Base-by-base conservation (phyloP, 1,140 invertebrate genomes). In the Rhizoglyphus robini region DNA sequence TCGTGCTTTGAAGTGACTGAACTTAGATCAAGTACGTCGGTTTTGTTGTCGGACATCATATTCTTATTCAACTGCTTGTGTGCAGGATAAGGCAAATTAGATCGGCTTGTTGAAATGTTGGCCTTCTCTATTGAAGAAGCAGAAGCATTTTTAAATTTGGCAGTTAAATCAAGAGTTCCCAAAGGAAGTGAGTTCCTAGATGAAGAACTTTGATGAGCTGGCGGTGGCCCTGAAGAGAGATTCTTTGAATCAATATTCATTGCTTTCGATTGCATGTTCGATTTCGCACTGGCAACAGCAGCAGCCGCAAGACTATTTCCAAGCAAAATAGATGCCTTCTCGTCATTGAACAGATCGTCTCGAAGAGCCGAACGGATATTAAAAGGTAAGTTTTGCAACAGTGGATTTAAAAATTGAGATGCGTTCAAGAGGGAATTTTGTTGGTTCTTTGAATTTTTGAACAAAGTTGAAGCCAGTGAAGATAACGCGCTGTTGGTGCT, bases 21-120 rank as follows among this genome's bases (percentile, higher is more conserved):
- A 70, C 69, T 70, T 15, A 71, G 58, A 41, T 71, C 71, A 18
- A 71, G 67, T 2, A 71, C 70, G 23, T 71, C 68, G 23, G 63
- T 32, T 32, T 69, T 67, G 15, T 68, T 65, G 2, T 48, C 58
- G 2, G 31, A 32, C 2, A 34, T 30, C 25, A 23, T 27, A 29
- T 25, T 58, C 32, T 64, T 48, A 30, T 30, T 29, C 18, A 65
- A 48, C 18, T 27, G 13, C 25, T 61, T 36, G 31, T 65, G 64
- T 13, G 49, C 63, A 41, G 68, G 68, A 29, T 57, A 62, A 18
- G 66, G 61, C n/a, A 65, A 11, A 60, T 46, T 60, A 2, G 58
- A 34, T n/a, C 58, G 27, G 36, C 30, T 46, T 20, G 58, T 20
- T 34, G 1, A 23, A 2, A 18, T 27, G 13, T 63, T 57, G 15